Evolutionary conservation across 2,888 invertebrate species (phyloP).

Genomic region (Cheilosia soror): DNA sequence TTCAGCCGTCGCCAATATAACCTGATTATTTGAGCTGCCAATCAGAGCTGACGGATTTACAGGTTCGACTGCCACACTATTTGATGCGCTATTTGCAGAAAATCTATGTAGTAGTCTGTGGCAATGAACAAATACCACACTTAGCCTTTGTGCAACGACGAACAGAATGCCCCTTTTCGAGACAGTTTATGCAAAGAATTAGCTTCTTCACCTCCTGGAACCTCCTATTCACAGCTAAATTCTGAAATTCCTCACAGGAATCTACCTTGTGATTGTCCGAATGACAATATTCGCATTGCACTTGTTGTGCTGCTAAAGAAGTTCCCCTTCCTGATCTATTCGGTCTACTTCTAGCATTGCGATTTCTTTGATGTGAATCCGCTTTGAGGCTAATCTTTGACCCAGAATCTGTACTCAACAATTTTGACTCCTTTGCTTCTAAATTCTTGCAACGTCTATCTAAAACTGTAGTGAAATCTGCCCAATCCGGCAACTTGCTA

Average conservation of each 20-base stretch:
- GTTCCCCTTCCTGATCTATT: too few species aligned
- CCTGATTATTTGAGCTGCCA: background rate
- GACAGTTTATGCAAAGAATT: constrained; percentile 16
- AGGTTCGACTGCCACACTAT: background rate
- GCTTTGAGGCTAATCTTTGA: background rate
- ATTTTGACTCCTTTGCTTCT: background rate
- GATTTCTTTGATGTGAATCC: too few species aligned
- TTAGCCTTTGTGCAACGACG: constrained; percentile 3
- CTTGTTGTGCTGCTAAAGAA: background rate
- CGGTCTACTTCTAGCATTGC: too few species aligned
- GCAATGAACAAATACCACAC: background rate
- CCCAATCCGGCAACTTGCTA: too few species aligned
- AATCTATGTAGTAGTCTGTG: background rate
- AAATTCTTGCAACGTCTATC: background rate
- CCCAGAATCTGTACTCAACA: background rate
- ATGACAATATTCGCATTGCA: background rate
- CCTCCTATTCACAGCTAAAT: background rate
- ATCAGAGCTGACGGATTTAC: background rate
- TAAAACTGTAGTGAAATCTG: too few species aligned
- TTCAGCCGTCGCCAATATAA: background rate
- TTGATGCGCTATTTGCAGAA: too few species aligned
- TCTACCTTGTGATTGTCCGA: background rate
- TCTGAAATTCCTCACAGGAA: background rate
- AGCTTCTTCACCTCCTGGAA: constrained; percentile 21
- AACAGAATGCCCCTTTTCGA: constrained; percentile 26